phyloP scores from a whole-genome alignment of 2,888 invertebrate species.

The Lycia hirtaria region DNA sequence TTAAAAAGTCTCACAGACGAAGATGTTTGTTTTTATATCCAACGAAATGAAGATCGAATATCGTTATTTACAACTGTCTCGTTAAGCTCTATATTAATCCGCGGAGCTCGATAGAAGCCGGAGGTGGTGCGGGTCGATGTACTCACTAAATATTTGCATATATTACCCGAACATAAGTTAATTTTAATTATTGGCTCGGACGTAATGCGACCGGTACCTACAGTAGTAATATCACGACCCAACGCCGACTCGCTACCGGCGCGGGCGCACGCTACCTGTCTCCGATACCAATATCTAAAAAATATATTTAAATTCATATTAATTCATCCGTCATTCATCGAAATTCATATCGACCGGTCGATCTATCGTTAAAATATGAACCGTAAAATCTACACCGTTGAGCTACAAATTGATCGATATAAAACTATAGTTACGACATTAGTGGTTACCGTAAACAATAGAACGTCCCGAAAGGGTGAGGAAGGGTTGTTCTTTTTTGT shows the following conservation, averaged over 20 bases:
- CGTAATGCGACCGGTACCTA: conserved; percentile 48
- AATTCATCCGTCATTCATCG: conserved; percentile 49
- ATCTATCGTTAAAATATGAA: conserved; percentile 36
- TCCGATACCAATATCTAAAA: conserved; percentile 56
- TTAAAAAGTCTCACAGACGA: neutral
- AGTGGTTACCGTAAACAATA: conserved; percentile 67
- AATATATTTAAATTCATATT: conserved; percentile 69
- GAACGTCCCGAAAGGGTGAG: conserved; percentile 78
- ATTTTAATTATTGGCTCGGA: conserved; percentile 57
- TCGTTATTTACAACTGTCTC: conserved; percentile 16
- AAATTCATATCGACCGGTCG: conserved; percentile 35
- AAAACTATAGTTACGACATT: conserved; percentile 56
- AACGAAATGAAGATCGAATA: conserved; percentile 7
- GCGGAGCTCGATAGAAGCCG: conserved; percentile 28
- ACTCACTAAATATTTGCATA: conserved; percentile 71
- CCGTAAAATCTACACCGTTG: conserved; percentile 33
- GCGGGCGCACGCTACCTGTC: conserved; percentile 70
- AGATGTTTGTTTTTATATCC: conserved; percentile 3
- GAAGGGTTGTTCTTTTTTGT: conserved; percentile 84
- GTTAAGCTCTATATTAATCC: conserved; percentile 5
- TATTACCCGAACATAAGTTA: conserved; percentile 51
- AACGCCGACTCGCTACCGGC: conserved; percentile 18
- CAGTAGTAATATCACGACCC: conserved; percentile 45
- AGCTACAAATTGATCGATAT: conserved; percentile 51
- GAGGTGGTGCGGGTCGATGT: conserved; percentile 64